Evolutionary conservation across 2,797 vertebrate genomes (phyloP), one percentile per base, ranked within the genome.

Genomic region (Lophius americanus): DNA sequence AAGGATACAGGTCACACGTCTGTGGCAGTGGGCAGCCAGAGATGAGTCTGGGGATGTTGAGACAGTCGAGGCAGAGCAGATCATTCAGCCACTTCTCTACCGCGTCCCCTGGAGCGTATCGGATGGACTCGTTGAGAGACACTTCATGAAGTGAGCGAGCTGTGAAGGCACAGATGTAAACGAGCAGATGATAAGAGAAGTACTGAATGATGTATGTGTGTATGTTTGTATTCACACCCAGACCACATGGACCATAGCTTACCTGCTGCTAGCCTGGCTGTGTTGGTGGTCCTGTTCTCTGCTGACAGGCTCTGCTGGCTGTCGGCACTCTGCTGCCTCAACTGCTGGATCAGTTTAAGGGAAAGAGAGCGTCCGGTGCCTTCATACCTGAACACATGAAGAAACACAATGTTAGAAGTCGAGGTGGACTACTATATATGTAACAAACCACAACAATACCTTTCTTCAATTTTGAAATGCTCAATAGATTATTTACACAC

Each of bases 1-100:
- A 67, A 96, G 96, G 98, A 98, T 98, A 99, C 98, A 99, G 92
- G 66, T 98, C 95, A 37, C 98, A 99, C 7, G 91, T 92, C 81
- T 98, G 96, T 0, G 98, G 98, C 32, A 98, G 85, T 0, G 98
- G 97, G 88, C 97, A 99, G 71, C 98, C 98, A 0, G 96, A 97
- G 67, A 99, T 91, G 39, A 99, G 95, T 60, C 96, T 93, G 60
- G 96, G 96, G 50, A 99, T 95, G 86, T 62, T 98, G 78, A 99
- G 93, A 69, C 98, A 99, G 87, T 99, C 96, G 73, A 99, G 81
- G 78, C 98, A 99, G 9, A 99, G 92, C 63, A 99, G 83, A 11
- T 98, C 96, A 0, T 97, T 99, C 37, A 99, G 91, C 98, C 98
- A 99, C 90, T 95, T 96, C 87, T 99, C 98, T 39, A 98, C 96